Base-by-base conservation (phyloP, 2,797 vertebrate genomes). In the Austrolebias charrua region DNA sequence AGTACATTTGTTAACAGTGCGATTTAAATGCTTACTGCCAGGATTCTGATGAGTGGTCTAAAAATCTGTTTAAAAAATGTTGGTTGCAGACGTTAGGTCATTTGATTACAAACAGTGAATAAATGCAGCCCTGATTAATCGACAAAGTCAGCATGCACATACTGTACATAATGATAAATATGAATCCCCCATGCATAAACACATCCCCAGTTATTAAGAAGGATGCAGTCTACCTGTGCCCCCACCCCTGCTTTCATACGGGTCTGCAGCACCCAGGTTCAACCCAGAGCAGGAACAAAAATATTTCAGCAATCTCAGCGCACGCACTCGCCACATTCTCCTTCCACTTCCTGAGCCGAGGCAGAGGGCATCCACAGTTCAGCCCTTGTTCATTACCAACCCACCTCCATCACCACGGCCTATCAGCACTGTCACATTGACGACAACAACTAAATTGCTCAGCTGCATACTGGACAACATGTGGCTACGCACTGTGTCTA, bases 331-430 rank as follows among this genome's bases (percentile, higher is more conserved):
- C 66, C 58, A 54, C 69, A 65, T 78, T 81, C 81, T 62, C 73
- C 76, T 70, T 81, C 75, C 60, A 68, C 78, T 80, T 83, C 86
- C 88, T 81, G 63, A 72, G 69, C 53, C 3, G 20, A 74, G 50
- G 46, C 66, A 38, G 67, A 69, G 85, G 73, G 76, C 86, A 85
- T 68, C 76, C 62, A 70, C 66, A 80, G 84, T 82, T 87, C 78
- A 80, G 71, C 16, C 45, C 62, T 1, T 2, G 50, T 49, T 51
- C 2, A 38, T 59, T 40, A 24, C 24, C 73, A 44, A 44, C 18
- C 10, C 19, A 20, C 40, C 53, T 55, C 70, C 24, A 24, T 24
- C 24, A 24, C 24, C 24, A 29, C 62, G 53, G 6, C 63, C n/a
- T 24, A 24, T 24, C 24, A 24, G 24, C 65, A 14, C 40, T 66